Percentiles rank a stretch among this genome's conserved stretches.
These are phyloP conservation scores for Pangasius larnaudii DNA, from an alignment of 2,797 vertebrate species.

Conservation along the genomic window DNA sequence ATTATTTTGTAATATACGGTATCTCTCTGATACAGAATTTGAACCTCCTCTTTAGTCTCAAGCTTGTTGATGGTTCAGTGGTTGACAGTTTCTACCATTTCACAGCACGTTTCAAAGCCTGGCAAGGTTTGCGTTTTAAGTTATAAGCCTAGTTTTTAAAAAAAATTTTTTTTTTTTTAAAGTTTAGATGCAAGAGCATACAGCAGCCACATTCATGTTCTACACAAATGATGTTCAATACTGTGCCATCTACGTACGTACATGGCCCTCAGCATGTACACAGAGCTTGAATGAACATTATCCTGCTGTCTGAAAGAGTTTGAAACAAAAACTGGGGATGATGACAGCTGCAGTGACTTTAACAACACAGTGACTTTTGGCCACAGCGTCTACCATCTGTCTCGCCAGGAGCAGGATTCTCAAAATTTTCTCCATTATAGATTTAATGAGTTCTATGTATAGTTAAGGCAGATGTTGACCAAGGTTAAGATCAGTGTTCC, in stretches of 20 bases:
- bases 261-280: neutral
- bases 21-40: neutral
- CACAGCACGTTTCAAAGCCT: neutral
- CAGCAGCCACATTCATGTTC: neutral
- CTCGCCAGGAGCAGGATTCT: neutral
- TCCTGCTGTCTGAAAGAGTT: neutral
- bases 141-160: neutral
- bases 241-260: neutral
- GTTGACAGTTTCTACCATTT: neutral
- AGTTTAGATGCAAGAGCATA: neutral
- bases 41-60: neutral
- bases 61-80: neutral
- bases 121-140: neutral
- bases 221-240: neutral
- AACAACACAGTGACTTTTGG: neutral
- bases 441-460: neutral
- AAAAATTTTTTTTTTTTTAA: too few species aligned
- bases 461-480: neutral
- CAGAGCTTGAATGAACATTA: neutral
- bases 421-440: neutral
- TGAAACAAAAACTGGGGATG: neutral
- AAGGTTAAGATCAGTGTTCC: neutral
- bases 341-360: constrained; percentile 5
- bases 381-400: neutral
- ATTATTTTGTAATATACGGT: neutral